phyloP scores from a whole-genome alignment of 92 coral and sea anemone genomes.

The Umimayanthus chanpuru region DNA sequence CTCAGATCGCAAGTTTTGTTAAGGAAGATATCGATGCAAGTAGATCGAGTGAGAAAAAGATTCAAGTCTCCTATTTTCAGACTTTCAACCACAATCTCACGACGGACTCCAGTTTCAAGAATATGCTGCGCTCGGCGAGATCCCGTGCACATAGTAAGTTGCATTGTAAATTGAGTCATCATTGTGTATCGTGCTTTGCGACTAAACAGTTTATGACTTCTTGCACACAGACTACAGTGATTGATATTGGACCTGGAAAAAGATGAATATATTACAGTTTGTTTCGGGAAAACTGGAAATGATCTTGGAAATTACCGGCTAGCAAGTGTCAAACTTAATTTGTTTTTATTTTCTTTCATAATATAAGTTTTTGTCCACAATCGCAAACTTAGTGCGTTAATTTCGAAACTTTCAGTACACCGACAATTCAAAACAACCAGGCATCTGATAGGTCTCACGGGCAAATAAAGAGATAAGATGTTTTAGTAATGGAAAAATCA shows the following conservation, averaged over 20 bases:
- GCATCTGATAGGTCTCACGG: background rate
- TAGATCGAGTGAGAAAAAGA: conserved; percentile 1
- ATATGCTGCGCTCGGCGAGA: conserved; percentile 66
- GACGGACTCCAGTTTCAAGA: conserved; percentile 55
- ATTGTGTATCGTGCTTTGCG: background rate
- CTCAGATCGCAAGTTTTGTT: conserved; percentile 66
- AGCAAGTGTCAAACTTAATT: background rate
- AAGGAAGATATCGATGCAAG: conserved; percentile 58
- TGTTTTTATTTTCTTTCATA: background rate
- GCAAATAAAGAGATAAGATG: background rate
- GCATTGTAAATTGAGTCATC: too few relatives aligned
- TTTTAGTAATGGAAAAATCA: background rate
- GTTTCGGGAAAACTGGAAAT: background rate
- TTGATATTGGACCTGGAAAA: background rate
- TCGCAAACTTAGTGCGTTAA: background rate
- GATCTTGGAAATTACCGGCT: background rate
- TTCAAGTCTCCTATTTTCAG: conserved; percentile 67
- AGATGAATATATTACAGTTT: background rate
- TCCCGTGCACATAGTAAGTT: conserved; percentile 73
- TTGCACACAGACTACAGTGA: background rate
- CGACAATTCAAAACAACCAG: background rate
- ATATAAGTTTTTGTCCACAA: background rate
- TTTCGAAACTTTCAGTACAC: background rate
- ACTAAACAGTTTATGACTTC: background rate
- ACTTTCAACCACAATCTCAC: conserved; percentile 55